These are phyloP conservation scores for Drosophila paracracens DNA, from an alignment of 2,888 invertebrate genomes.

Conservation along the genomic window DNA sequence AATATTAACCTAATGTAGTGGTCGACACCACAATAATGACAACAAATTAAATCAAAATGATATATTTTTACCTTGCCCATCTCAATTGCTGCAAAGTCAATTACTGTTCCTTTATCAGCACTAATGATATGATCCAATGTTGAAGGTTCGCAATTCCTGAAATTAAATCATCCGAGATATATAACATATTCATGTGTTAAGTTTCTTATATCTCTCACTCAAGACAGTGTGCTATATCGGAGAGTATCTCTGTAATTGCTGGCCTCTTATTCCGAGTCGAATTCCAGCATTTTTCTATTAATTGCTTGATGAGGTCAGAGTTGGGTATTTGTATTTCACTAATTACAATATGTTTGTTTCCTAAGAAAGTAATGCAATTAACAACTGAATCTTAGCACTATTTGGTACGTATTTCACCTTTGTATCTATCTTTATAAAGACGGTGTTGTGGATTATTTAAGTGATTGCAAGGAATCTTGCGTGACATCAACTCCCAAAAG, in stretches of 20 bases:
- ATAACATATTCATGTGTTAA: not conserved
- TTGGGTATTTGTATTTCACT: not conserved
- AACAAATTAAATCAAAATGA: not conserved
- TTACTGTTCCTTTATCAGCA: not conserved
- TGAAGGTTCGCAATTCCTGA: not conserved
- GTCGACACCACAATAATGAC: not conserved
- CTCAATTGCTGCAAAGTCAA: not conserved
- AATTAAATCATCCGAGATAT: not conserved
- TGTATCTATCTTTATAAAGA: not conserved
- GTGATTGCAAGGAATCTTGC: not conserved
- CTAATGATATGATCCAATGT: not conserved
- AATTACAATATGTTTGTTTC: not conserved
- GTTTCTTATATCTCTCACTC: not conserved
- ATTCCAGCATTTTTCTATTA: not conserved
- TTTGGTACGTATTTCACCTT: not conserved
- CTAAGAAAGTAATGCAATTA: not conserved
- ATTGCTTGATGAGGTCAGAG: not conserved
- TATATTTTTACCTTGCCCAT: not conserved
- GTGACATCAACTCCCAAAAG: slow-evolving; percentile 6
- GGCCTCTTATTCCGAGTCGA: not conserved
- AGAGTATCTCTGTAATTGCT: not conserved
- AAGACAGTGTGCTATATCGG: not conserved
- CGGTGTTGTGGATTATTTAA: not conserved
- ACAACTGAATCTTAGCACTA: not conserved
- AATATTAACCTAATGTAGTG: not conserved